Conservation (phyloP, 2,113 vertebrate species). For the Potamarius usumacintae region DNA sequence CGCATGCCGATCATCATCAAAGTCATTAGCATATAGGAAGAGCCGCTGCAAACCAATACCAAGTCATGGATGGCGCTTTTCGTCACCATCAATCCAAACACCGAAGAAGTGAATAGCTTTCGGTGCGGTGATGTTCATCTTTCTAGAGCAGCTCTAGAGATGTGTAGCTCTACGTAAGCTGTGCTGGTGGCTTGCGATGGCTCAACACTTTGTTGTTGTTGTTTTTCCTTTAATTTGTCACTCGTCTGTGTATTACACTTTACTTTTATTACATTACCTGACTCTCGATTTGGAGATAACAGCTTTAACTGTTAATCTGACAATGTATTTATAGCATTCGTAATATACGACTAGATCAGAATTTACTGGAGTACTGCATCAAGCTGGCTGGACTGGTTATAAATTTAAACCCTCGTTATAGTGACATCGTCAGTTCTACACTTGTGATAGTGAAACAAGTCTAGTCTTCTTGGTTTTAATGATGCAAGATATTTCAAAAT, state of each 20-base stretch:
- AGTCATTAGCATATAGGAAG: background rate
- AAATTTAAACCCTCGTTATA: background rate
- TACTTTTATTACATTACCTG: background rate
- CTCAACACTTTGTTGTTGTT: too few species aligned
- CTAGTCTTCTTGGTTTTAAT: background rate
- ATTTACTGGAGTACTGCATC: background rate
- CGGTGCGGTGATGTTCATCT: too few species aligned
- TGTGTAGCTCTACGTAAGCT: background rate
- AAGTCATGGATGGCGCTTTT: too few species aligned
- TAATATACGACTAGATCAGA: background rate
- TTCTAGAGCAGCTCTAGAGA: background rate
- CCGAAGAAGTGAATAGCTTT: too few species aligned
- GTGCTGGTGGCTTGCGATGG: background rate
- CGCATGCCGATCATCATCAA: constrained; percentile 2
- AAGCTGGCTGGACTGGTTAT: background rate
- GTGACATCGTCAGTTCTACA: background rate
- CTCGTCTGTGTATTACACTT: background rate
- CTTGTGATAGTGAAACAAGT: background rate
- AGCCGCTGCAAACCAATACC: too few species aligned
- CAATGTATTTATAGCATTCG: background rate
- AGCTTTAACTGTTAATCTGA: background rate
- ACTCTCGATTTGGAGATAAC: background rate
- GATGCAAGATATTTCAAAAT: background rate
- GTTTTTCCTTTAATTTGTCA: background rate
- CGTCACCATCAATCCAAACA: too few species aligned